Evolutionary conservation across 2,888 invertebrate species (phyloP).

Genomic region (Microctonus aethiopoides): DNA sequence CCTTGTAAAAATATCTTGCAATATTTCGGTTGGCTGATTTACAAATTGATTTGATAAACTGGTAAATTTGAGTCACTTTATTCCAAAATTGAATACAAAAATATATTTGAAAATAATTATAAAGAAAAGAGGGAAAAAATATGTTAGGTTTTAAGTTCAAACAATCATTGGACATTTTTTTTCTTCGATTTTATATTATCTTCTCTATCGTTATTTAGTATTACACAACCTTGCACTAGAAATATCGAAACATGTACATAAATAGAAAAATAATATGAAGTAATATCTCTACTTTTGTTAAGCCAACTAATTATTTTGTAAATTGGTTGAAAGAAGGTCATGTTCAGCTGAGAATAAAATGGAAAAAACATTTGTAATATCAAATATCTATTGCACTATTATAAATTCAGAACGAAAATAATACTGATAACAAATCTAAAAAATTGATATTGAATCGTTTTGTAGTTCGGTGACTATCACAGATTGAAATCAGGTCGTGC

Average conservation of each 20-base stretch:
- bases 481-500: not conserved
- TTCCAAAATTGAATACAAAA: too few relatives aligned
- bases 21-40: too few relatives aligned
- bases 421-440: not conserved
- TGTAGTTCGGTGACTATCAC: not conserved
- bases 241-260: not conserved
- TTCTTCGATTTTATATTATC: not conserved
- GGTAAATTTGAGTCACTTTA: too few relatives aligned
- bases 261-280: not conserved
- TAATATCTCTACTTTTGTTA: not conserved
- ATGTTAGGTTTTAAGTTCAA: too few relatives aligned
- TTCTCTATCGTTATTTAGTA: not conserved
- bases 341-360: not conserved
- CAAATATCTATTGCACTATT: not conserved
- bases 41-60: too few relatives aligned
- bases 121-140: not conserved
- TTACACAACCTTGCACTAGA: not conserved
- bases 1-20: conserved; percentile 12
- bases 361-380: not conserved
- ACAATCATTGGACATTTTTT: not conserved
- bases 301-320: not conserved
- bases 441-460: not conserved
- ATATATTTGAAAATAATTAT: not conserved
- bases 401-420: not conserved
- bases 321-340: not conserved